Evolutionary conservation across 2,888 invertebrate genomes (phyloP), one percentile per base, ranked within the genome.

Genomic region (Archaeoteleia sp.): DNA sequence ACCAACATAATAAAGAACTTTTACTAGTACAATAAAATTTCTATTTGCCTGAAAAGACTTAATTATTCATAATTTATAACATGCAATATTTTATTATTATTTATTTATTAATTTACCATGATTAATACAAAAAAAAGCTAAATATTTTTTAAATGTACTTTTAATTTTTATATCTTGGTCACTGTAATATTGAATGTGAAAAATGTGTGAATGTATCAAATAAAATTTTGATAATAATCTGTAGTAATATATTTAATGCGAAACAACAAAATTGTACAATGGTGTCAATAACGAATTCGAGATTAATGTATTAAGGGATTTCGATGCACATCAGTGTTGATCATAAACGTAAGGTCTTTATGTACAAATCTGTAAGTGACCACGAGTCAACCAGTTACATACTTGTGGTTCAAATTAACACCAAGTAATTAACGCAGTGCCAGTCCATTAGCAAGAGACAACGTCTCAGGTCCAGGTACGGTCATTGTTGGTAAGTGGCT

Each of bases 351-450:
- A 60, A 51, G 43, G 51, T 43, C 40, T 54, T 54, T 63, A 29
- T 39, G 15, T 49, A 49, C 42, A 15, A 34, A 46, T 7, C 35
- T 2, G 49, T 35, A 17, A 49, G 40, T 37, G 55, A 45, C 53
- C 7, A n/a, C n/a, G n/a, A 29, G 29, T 9, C 29, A 7, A 29
- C 29, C 5, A 9, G 7, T 8, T 8, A 29, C 17, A 51, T 53
- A 57, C 43, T 63, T 67, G 60, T 32, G 49, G 37, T 63, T 60
- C 46, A 30, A 77, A 79, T 84, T 84, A 84, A 79, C 84, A 76
- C 74, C 53, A 58, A 73, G 75, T 78, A 82, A 83, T 84, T 83
- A 83, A 78, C 81, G 71, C 70, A 72, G 69, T 75, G 75, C 73
- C 72, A 73, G 73, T 76, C 72, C 77, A 79, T 84, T 82, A 82